Base-by-base conservation (phyloP, 1,140 invertebrate genomes). In the Dolichoris vasculosae region DNA sequence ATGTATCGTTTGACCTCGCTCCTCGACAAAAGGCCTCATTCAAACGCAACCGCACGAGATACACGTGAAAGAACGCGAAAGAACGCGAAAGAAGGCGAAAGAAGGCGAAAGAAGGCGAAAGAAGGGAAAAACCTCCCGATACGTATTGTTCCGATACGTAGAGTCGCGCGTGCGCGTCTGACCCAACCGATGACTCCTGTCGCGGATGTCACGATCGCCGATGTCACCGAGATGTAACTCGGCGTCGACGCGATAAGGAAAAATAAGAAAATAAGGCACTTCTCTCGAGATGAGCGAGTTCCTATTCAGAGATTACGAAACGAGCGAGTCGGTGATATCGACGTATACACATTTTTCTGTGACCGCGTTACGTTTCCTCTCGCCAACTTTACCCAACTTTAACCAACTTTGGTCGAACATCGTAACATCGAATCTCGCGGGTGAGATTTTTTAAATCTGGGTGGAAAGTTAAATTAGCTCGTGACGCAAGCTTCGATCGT, bases 1-100 rank as follows among this genome's bases (percentile, higher is more conserved):
- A 76, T 78, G 59, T 78, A 69, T 84, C 40, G 59, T 63, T 77
- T 77, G 43, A 77, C 82, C 75, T 77, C 75, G 75, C 82, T 69
- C 23, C n/a, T 46, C 46, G 75, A 84, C 82, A 84, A 84, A 78
- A 84, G 79, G 30, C 30, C 32, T 46, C 30, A 55, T 82, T 35
- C 20, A 81, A 35, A 69, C 30, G 32, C 13, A 79, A 73, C 23
- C 13, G 59, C 71, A 1, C 30, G 30, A 67, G 32, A 84, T 32
- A 80, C 11, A 51, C n/a, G 46, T 26, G 35, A 67, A 78, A 76
- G 46, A 35, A 8, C 43, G 26, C 1, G 35, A 1, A 13, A 30
- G 30, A 55, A n/a, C n/a, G n/a, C n/a, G n/a, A n/a, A n/a, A n/a
- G n/a, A n/a, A n/a, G n/a, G n/a, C n/a, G n/a, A n/a, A n/a, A n/a